A percentile compares a stretch with the other conserved stretches of the same genome.
phyloP scores from a whole-genome alignment of 2,113 vertebrate species.

The Melierax canorus region DNA sequence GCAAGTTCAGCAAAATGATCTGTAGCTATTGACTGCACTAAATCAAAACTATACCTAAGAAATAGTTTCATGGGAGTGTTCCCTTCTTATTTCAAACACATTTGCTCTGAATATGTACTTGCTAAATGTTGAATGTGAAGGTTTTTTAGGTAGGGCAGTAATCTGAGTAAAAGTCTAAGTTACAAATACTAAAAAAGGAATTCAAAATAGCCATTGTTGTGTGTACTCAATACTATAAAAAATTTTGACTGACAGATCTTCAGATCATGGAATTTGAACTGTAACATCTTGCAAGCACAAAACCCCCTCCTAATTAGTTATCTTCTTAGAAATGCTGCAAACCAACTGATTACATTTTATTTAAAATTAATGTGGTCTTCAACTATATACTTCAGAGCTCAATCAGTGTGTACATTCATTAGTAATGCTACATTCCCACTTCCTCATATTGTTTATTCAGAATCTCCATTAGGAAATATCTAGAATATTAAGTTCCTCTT shows the following conservation, averaged over 20 bases:
- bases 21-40: neutral
- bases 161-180: neutral
- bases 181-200: neutral
- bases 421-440: neutral
- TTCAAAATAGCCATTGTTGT: neutral
- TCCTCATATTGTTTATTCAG: neutral
- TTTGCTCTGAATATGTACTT: neutral
- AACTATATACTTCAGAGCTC: neutral
- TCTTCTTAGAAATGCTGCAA: neutral
- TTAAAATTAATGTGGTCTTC: neutral
- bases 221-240: neutral
- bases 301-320: rapidly evolving
- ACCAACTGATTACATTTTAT: neutral
- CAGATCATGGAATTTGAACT: neutral
- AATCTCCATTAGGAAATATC: neutral
- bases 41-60: neutral
- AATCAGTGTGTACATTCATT: neutral
- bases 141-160: neutral
- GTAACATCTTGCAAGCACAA: neutral
- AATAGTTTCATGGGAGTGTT: neutral
- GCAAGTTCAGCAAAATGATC: neutral
- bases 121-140: neutral
- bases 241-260: neutral
- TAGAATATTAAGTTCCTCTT: neutral
- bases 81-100: neutral